phyloP scores from a whole-genome alignment of 2,113 vertebrate species.

The Vulpes lagopus region DNA sequence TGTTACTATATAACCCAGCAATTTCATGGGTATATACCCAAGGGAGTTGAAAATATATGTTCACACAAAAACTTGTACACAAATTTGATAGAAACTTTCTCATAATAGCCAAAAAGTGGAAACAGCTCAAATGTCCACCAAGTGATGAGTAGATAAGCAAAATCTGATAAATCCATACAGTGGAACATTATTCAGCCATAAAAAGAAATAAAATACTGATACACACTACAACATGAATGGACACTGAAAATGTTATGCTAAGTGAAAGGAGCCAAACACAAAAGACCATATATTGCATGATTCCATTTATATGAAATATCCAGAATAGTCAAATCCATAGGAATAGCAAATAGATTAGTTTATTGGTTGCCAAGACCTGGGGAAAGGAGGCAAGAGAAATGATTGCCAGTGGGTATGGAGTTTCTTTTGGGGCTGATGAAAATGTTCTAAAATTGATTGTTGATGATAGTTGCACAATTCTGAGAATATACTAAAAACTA shows the following conservation, averaged over 20 bases:
- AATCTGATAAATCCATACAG: not conserved
- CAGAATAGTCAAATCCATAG: not conserved
- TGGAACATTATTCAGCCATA: not conserved
- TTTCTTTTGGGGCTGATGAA: not conserved
- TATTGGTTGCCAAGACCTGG: not conserved
- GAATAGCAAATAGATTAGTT: not conserved
- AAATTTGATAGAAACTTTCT: not conserved
- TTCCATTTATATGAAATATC: not conserved
- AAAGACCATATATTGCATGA: not conserved
- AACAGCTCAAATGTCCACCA: not conserved
- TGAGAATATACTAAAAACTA: not conserved
- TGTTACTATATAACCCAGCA: not conserved
- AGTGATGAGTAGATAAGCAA: not conserved
- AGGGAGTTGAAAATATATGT: not conserved
- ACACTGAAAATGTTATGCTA: not conserved
- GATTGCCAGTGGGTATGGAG: not conserved
- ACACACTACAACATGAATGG: not conserved
- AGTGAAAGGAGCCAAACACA: not conserved
- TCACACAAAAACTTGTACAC: not conserved
- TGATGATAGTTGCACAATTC: not conserved
- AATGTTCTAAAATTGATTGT: slow-evolving; percentile 18
- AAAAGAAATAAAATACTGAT: not conserved
- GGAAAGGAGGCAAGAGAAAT: not conserved
- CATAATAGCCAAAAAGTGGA: not conserved
- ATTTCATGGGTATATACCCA: not conserved